phyloP scores from a whole-genome alignment of 2,888 invertebrate genomes.

The Aporophyla nigra region DNA sequence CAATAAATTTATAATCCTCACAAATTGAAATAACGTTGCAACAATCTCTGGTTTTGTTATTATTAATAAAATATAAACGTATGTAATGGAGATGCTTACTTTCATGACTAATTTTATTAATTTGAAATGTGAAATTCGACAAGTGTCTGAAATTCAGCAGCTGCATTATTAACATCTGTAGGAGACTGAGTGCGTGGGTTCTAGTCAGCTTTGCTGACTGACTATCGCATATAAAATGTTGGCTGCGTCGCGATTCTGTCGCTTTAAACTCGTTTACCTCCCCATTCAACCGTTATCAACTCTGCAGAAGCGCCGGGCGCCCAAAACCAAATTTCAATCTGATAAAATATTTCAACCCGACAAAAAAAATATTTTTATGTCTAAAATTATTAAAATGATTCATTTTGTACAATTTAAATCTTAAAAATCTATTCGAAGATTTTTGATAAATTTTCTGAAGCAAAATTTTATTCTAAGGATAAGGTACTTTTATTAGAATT shows the following conservation, averaged over 20 bases:
- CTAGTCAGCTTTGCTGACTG: conserved; percentile 18
- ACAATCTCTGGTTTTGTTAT: not conserved
- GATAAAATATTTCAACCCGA: not conserved
- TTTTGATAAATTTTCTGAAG: not conserved
- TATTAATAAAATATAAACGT: conserved; percentile 9
- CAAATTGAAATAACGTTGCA: not conserved
- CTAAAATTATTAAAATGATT: not conserved
- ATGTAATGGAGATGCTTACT: conserved; percentile 15
- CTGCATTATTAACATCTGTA: conserved; percentile 65
- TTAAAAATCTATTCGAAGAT: not conserved
- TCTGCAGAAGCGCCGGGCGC: not conserved
- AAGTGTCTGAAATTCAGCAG: conserved; percentile 33
- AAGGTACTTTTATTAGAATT: conserved; percentile 2
- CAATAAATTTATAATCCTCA: not conserved
- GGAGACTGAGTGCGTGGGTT: conserved; percentile 42
- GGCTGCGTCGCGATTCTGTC: conserved; percentile 14
- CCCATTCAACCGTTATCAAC: not conserved
- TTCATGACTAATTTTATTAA: conserved; percentile 17
- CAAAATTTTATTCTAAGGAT: not conserved
- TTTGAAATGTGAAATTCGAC: conserved; percentile 35
- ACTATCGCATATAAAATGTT: conserved; percentile 55
- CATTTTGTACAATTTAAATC: not conserved
- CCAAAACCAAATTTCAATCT: not conserved
- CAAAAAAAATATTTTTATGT: not conserved
- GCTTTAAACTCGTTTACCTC: conserved; percentile 18